Base-by-base conservation (phyloP, 2,888 invertebrate genomes). In the Mongoloraphidia duomilia region DNA sequence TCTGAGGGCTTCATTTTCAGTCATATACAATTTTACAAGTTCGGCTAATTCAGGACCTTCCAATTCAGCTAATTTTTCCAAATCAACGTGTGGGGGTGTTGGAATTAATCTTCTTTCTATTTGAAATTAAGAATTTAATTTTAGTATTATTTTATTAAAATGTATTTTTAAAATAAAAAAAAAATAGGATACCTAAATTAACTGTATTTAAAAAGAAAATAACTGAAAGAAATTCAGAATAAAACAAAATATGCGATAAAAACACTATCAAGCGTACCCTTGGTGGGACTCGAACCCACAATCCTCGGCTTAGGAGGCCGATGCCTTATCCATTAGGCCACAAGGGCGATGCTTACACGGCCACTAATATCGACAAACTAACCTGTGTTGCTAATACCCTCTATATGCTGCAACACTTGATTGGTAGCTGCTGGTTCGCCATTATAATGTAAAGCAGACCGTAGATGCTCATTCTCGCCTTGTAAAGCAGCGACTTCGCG, bases 391-490 rank as follows among this genome's bases (percentile, higher is more conserved):
- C 42, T 48, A 26, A 26, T 26, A 26, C 26, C 26, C 8, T 43
- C 48, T 36, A 26, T 43, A 43, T n/a, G n/a, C 17, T 36, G 38
- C 9, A 48, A 17, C 4, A 12, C 34, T 36, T 34, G 17, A 13
- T 14, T 44, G 39, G 35, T n/a, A 13, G 12, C 9, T 36, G 37
- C 47, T 36, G 73, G 70, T 53, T 78, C 77, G 1, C 75, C 74
- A 59, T 80, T 79, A 9, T 84, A 71, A 60, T 84, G 78, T 2
- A 88, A 65, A 0, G 84, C 84, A 9, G 85, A 76, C 55, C 88
- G 74, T 5, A 95, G 69, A 60, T 92, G 91, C 54, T 88, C 84
- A 64, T 95, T 95, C 69, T 95, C 94, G 51, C 80, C 81, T 58
- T 90, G 81, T 12, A 95, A 70, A 0, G 84, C 82, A 50, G 81